Evolutionary conservation across 1,140 invertebrate species (phyloP), one percentile per base, ranked within the genome.

Genomic region (Papilio glaucus): DNA sequence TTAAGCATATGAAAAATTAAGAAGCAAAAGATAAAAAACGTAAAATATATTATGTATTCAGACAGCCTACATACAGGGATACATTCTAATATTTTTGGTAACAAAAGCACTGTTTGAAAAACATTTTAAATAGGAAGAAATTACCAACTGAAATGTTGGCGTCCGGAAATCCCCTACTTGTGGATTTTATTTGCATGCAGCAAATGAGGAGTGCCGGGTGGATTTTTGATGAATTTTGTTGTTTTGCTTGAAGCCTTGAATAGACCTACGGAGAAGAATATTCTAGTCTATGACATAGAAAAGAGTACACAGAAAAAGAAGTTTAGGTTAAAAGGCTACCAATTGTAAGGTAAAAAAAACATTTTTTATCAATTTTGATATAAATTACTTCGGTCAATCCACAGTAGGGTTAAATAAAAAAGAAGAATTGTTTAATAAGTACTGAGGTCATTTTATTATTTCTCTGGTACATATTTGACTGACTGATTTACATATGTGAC

Each of bases 101-200:
- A 69, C 71, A 78, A 72, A 71, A 33, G 26, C 1, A n/a, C 15
- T 62, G 4, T 62, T 62, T 26, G 15, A n/a, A 37, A 41, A 77
- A 73, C 67, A 79, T 53, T 75, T 71, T 80, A 73, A 79, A 79
- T 77, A 75, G 41, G 74, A 72, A 71, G 76, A 75, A 78, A 72
- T 85, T 84, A 85, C 82, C 79, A 88, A 85, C 79, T 61, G 72
- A 78, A 72, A 74, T 77, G 77, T 83, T 86, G 75, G 77, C 75
- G 79, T 82, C 77, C 72, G 72, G 75, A 79, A 76, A 79, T 81
- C 77, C 86, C 81, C 85, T 91, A 90, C 81, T 90, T 90, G 85
- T 86, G 82, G 85, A 91, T 88, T 89, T 91, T 90, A 86, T 91
- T 89, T 86, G 88, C 86, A 84, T 92, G 89, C 75, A 92, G 87